Percentiles rank a stretch among this genome's conserved stretches.
phyloP scores from a whole-genome alignment of 2,797 vertebrate species.

The Myotis myotis region DNA sequence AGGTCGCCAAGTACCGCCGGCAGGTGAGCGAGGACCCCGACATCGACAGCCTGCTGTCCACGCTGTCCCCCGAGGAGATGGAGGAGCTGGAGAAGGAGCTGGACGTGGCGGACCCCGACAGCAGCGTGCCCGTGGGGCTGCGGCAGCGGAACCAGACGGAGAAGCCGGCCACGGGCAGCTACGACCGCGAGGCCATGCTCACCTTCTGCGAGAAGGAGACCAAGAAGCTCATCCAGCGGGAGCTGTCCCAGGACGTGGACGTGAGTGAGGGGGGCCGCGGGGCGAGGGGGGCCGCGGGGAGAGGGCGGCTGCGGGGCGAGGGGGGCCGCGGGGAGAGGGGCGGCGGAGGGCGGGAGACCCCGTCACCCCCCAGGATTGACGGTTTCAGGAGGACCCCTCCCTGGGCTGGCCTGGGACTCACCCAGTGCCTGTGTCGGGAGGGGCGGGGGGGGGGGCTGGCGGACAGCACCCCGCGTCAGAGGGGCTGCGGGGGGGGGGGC shows the following conservation, averaged over 20 bases:
- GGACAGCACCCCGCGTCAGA: not conserved
- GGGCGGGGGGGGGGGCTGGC: not conserved
- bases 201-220: constrained; percentile 85
- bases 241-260: constrained; percentile 87
- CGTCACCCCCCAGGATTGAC: too few relatives aligned
- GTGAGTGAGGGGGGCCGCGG: constrained; percentile 81
- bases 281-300: rapidly evolving
- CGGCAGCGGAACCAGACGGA: constrained; percentile 85
- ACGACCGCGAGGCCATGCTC: constrained; percentile 85
- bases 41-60: constrained; percentile 95
- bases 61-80: constrained; percentile 96
- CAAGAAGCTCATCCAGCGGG: constrained; percentile 86
- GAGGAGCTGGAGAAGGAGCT: constrained; percentile 95
- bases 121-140: constrained; percentile 85
- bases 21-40: constrained; percentile 99
- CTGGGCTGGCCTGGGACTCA: too few relatives aligned
- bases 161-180: constrained; percentile 76
- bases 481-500: not conserved
- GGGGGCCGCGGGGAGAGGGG: not conserved
- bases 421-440: too few relatives aligned
- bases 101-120: constrained; percentile 90
- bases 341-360: too few relatives aligned
- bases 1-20: constrained; percentile 92
- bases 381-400: too few relatives aligned
- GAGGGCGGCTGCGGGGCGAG: rapidly evolving